phyloP scores from a whole-genome alignment of 2,888 invertebrate species.

The Scaeva pyrastri region DNA sequence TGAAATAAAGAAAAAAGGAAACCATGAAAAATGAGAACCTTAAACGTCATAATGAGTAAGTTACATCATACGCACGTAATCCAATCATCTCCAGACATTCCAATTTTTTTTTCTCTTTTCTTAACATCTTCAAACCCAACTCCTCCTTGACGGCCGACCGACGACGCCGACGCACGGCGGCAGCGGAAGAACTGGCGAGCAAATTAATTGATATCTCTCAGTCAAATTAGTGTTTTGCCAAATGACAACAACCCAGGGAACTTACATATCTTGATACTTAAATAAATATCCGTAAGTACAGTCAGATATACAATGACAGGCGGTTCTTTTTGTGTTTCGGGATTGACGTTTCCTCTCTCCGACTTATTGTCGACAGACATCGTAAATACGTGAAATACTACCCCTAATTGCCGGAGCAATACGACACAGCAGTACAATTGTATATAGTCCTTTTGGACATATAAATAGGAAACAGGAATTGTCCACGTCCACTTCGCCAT shows the following conservation, averaged over 20 bases:
- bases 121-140: neutral
- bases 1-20: neutral
- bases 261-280: no score
- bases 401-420: constrained; percentile 51
- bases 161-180: no score
- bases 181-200: neutral
- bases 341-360: constrained; percentile 57
- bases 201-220: constrained; percentile 64
- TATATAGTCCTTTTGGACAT: constrained; percentile 18
- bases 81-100: constrained; percentile 19
- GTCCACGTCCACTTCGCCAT: neutral
- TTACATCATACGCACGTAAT: constrained; percentile 5
- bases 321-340: neutral
- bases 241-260: constrained; percentile 32
- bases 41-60: no score
- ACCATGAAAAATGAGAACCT: neutral
- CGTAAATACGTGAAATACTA: constrained; percentile 52
- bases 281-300: constrained; percentile 3
- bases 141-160: no score
- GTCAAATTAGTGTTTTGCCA: constrained; percentile 57
- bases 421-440: neutral
- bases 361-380: constrained; percentile 48
- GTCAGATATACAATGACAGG: constrained; percentile 45
- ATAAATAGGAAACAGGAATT: constrained; percentile 23
- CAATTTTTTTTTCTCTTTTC: neutral